Evolutionary conservation across 2,888 invertebrate species (phyloP).

Genomic region (Melikaiella ostensackeni): DNA sequence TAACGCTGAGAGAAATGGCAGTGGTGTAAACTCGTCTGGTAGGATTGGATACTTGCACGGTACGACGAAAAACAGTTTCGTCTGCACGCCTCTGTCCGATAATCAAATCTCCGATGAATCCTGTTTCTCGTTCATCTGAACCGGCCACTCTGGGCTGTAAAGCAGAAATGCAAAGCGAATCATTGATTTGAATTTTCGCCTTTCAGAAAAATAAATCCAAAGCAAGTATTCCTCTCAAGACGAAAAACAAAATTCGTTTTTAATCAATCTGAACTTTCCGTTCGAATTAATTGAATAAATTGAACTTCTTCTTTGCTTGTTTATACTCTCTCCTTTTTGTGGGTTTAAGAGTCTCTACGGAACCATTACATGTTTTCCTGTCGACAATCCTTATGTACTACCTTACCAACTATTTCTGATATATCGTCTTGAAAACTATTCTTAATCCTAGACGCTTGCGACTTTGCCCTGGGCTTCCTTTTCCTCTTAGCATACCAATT

Average conservation of each 20-base stretch:
- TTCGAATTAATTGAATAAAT: neutral
- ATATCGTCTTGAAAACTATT: no score
- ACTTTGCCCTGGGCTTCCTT: no score
- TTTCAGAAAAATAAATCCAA: conserved; percentile 18
- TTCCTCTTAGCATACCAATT: no score
- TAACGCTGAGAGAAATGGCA: conserved; percentile 62
- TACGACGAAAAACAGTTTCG: conserved; percentile 69
- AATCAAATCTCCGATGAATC: conserved; percentile 70
- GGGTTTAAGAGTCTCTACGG: no score
- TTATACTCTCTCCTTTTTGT: no score
- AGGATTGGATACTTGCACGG: conserved; percentile 69
- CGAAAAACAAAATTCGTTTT: neutral
- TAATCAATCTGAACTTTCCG: neutral
- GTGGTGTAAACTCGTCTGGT: conserved; percentile 65
- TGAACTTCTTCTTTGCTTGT: no score
- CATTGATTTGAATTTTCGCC: conserved; percentile 14
- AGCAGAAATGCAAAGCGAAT: conserved; percentile 12
- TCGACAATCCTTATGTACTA: no score
- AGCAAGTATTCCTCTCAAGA: neutral
- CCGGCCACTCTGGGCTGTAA: conserved; percentile 26
- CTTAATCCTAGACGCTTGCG: no score
- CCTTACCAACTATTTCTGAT: no score
- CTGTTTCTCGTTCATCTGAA: conserved; percentile 51
- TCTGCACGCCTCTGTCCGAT: conserved; percentile 67
- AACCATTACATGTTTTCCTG: no score